A percentile compares a stretch with the other conserved stretches of the same genome.
phyloP scores from a whole-genome alignment of 2,888 invertebrate species.

The Hanleya hanleyi region DNA sequence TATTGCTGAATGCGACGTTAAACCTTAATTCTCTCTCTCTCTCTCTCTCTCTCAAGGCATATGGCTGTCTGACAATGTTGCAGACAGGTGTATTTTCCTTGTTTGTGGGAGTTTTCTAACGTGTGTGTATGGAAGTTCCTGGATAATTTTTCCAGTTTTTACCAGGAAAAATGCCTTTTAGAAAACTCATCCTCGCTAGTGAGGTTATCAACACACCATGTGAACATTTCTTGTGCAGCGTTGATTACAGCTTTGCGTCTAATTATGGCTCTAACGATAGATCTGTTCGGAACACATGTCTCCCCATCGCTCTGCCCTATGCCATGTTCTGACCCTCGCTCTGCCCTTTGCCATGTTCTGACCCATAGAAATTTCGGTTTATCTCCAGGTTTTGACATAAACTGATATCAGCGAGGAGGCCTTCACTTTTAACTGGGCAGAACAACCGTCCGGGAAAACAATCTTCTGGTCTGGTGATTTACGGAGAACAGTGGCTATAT shows the following conservation, averaged over 20 bases:
- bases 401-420: not conserved
- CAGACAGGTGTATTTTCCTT: not conserved
- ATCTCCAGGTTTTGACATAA: not conserved
- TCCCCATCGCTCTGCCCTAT: not conserved
- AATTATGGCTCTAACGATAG: not conserved
- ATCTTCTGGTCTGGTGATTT: not conserved
- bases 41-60: not conserved
- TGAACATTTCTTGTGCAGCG: not conserved
- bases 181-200: not conserved
- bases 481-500: not conserved
- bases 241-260: conserved; percentile 1
- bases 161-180: not conserved
- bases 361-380: not conserved
- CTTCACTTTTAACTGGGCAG: conserved; percentile 7
- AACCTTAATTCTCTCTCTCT: no score
- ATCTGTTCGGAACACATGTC: not conserved
- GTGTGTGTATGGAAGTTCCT: not conserved
- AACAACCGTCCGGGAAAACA: conserved; percentile 5
- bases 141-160: not conserved
- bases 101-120: not conserved
- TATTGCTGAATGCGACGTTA: no score
- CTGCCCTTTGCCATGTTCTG: not conserved
- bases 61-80: not conserved
- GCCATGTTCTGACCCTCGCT: not conserved
- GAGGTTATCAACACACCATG: not conserved